These are phyloP conservation scores for Aphelocoma californica DNA, from an alignment of 2,797 vertebrate genomes.

Conservation along the genomic window DNA sequence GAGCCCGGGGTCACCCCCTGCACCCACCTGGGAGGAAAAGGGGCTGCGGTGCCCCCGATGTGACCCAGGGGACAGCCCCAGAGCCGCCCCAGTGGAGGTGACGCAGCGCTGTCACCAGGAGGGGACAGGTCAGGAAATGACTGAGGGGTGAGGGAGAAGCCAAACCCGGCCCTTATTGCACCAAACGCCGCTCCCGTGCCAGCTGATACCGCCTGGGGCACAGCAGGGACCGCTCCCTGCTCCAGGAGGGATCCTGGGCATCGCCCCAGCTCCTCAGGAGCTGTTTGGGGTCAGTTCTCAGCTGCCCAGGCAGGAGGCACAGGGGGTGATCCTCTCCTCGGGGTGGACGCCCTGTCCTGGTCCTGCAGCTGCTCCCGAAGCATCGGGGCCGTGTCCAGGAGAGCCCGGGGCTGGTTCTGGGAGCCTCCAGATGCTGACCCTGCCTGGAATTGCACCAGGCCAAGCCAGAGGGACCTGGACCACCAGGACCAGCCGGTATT, in stretches of 20 bases:
- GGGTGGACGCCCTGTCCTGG: neutral
- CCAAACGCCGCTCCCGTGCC: neutral
- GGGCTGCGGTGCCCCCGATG: neutral
- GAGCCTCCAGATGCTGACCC: neutral
- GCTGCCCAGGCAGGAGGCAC: neutral
- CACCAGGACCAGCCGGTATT: fast-evolving
- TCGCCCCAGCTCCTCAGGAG: fast-evolving
- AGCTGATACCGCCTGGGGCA: neutral
- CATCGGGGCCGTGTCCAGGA: neutral
- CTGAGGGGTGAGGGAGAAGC: constrained; percentile 9
- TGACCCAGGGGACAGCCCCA: neutral
- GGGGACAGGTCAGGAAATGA: neutral
- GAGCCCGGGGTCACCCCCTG: fast-evolving
- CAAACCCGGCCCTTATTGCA: neutral
- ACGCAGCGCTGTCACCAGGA: neutral
- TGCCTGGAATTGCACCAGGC: neutral
- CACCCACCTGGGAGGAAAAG: fast-evolving
- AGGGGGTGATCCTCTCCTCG: neutral
- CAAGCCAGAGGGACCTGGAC: fast-evolving
- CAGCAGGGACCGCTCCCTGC: neutral
- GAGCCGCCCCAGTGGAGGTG: neutral
- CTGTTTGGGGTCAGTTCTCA: neutral
- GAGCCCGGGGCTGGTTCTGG: neutral
- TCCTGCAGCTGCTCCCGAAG: neutral
- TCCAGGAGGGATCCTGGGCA: neutral